Base-by-base conservation (phyloP, 1,140 invertebrate species). In the Neotoxoptera formosana region DNA sequence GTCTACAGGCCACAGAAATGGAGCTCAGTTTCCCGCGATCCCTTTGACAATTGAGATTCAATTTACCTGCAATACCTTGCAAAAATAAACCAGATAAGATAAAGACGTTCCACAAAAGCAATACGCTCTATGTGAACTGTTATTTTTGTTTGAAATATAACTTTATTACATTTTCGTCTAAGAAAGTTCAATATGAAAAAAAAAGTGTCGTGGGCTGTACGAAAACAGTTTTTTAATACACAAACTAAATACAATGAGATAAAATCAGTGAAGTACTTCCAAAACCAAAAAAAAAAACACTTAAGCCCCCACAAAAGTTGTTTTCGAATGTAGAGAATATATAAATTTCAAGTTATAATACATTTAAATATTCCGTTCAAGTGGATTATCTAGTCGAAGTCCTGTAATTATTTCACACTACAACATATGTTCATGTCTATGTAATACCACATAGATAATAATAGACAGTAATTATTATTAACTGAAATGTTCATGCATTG, bases 41-140 rank as follows among this genome's bases (percentile, higher is more conserved):
- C 30, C 60, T 76, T 76, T 76, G 60, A 76, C n/a, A 76, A 76
- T 76, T 76, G 30, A 76, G 60, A 53, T 76, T 76, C 60, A 76
- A 76, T 76, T 76, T 76, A 76, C 60, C n/a, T 76, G 30, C 4
- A 20, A 76, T 53, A 53, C n/a, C n/a, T 76, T 76, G 14, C 4
- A 34, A 76, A 76, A 76, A 76, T 76, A 76, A 76, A 76, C n/a
- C 60, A n/a, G 30, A 76, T 76, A 76, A 34, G 11, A 76, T 76
- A 34, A 76, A 76, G 60, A 17, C 60, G 30, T 76, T 76, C 11
- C 30, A n/a, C 6, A 4, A 17, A 76, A 76, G 60, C 30, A 76
- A 34, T 76, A 9, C 14, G 60, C 0, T n/a, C 30, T 76, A 76
- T 76, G 23, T 67, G 30, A 7, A 76, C n/a, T 76, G 14, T 76